Base-by-base conservation (phyloP, 2,888 invertebrate genomes). In the Cephus spinipes region DNA sequence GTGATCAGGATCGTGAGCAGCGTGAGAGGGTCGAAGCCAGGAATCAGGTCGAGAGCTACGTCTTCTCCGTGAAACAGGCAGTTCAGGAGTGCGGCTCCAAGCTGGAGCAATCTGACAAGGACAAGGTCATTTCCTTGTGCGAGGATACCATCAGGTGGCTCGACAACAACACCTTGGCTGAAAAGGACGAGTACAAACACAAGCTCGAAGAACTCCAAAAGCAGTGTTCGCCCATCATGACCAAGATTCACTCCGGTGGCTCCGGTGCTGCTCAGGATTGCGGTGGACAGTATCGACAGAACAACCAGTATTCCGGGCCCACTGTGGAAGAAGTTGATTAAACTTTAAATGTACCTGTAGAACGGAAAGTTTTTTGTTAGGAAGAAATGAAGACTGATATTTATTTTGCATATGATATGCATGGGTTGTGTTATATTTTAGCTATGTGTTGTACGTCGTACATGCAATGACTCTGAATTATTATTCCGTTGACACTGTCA, bases 311-410 rank as follows among this genome's bases (percentile, higher is more conserved):
- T 30, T 90, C 90, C 3, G 94, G 94, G 0, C 95, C 95, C 15
- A 95, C 95, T 75, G 95, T 96, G 71, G 95, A 94, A 86, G 95
- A 96, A 92, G 93, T 96, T 73, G 95, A 96, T 89, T 95, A 93
- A 85, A 81, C 33, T 12, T 31, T 31, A 31, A 31, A 31, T 31
- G 31, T 31, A 31, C 31, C 31, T 31, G 31, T 31, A 31, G 31
- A 12, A 36, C 36, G 3, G 36, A 12, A 36, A 12, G 12, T 36
- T 12, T 36, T 36, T 36, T 36, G 12, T 12, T 36, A 12, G 12
- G 36, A 36, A 12, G 36, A 36, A 36, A 36, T 36, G 4, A 1
- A 36, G 36, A 36, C 36, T 36, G 36, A 4, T 36, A 36, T 36
- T 36, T 36, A 36, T 12, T 36, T 36, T 3, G 12, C 36, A 12